Base-by-base conservation (phyloP, 2,797 vertebrate genomes). In the Varecia variegata region DNA sequence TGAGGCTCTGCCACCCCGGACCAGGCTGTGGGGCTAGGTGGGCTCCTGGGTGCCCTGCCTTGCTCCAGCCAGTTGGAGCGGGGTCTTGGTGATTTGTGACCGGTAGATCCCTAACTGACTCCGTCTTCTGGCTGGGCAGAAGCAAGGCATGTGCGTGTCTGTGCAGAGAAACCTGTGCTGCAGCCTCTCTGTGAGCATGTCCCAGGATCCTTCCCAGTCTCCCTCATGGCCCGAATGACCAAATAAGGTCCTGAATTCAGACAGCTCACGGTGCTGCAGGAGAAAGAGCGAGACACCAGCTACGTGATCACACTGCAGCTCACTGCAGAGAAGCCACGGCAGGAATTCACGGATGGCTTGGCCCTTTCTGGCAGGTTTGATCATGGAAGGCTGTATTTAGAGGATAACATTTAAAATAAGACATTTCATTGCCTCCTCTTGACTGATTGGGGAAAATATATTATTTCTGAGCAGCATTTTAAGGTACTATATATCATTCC, bases 241-340 rank as follows among this genome's bases (percentile, higher is more conserved):
- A 52, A 67, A 35, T 2, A 67, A 79, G 47, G 4, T 2, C 25
- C 7, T 8, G 3, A 1, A 8, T 45, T 58, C 13, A 20, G n/a
- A 43, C 27, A 47, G 20, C 9, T 32, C 18, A 2, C 11, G 1
- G 2, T 0, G 2, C 7, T 2, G 0, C 2, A 21, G 65, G 35
- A 11, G 18, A 68, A 62, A 40, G n/a, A n/a, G 45, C 17, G 27
- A 50, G 11, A 32, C 20, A 4, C 11, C 54, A 23, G 32, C 52
- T 23, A 21, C 3, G 1, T 14, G n/a, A 38, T 17, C 10, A 12
- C 9, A 67, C 27, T 0, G 7, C 35, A 50, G 3, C 30, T n/a
- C 30, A 8, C 23, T 5, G 10, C 40, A 18, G n/a, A 58, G 38
- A 32, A 47, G 14, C n/a, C 80, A 9, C 43, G 1, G 2, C 21